Conservation (phyloP, 2,113 vertebrate species). For the Epinephelus lanceolatus region DNA sequence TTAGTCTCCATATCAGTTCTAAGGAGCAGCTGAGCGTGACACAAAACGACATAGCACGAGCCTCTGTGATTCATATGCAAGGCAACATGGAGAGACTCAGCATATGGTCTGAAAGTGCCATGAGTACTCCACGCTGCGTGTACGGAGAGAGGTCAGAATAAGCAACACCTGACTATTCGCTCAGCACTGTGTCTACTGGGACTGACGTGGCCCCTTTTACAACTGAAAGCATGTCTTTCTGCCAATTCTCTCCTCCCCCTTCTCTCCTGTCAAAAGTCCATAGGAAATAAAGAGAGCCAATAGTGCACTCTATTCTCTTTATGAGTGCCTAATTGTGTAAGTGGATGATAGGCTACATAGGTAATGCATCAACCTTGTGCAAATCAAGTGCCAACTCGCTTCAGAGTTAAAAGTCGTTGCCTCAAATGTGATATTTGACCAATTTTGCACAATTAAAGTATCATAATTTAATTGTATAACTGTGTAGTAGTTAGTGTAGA, state of each 20-base stretch:
- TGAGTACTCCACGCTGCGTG: neutral
- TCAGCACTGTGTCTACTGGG: slow-evolving; percentile 15
- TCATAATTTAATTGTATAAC: neutral
- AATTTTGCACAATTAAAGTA: neutral
- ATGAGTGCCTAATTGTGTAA: slow-evolving; percentile 27
- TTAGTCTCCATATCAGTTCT: slow-evolving; percentile 26
- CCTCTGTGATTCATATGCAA: slow-evolving; percentile 38
- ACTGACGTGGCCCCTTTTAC: slow-evolving; percentile 56
- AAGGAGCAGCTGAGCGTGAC: slow-evolving; percentile 44
- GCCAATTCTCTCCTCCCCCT: slow-evolving; percentile 39
- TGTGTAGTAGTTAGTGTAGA: neutral
- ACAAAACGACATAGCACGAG: slow-evolving; percentile 23
- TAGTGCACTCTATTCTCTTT: slow-evolving; percentile 21
- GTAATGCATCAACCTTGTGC: slow-evolving; percentile 34
- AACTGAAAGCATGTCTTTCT: slow-evolving; percentile 52
- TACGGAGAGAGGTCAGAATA: slow-evolving; percentile 11
- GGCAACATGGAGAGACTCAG: slow-evolving; percentile 30
- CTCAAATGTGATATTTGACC: neutral
- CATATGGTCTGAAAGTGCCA: slow-evolving; percentile 41
- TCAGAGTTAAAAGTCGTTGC: neutral
- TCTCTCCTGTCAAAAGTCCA: slow-evolving; percentile 55
- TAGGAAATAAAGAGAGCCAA: slow-evolving; percentile 45
- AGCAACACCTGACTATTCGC: slow-evolving; percentile 56
- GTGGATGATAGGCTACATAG: slow-evolving; percentile 29
- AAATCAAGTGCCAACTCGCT: slow-evolving; percentile 10